Evolutionary conservation across 2,888 invertebrate genomes (phyloP).

Genomic region (Osmoderma eremita): DNA sequence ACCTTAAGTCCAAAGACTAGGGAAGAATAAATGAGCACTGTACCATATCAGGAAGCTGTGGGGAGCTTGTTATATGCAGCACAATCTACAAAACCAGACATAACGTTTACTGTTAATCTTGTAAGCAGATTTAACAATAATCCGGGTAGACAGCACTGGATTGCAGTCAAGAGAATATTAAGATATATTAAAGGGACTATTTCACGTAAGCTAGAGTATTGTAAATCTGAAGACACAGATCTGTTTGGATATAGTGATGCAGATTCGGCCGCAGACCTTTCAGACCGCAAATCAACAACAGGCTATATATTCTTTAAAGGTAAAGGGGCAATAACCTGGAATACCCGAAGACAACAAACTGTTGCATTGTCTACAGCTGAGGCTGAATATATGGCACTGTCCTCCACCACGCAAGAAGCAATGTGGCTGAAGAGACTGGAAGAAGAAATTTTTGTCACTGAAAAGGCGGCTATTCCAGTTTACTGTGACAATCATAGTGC

Average conservation of each 20-base stretch:
- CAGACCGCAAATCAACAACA: slow-evolving; percentile 45
- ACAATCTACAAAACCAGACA: background rate
- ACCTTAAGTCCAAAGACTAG: too few relatives aligned
- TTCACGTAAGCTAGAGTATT: background rate
- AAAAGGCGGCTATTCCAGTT: too few relatives aligned
- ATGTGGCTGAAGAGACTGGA: slow-evolving; percentile 43
- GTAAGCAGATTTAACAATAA: background rate
- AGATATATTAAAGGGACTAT: background rate
- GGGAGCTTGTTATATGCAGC: background rate
- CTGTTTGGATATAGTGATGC: slow-evolving; percentile 48
- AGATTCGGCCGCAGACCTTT: slow-evolving; percentile 49
- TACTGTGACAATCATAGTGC: too few relatives aligned
- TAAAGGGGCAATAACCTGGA: background rate
- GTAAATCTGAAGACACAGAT: background rate
- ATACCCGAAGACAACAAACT: slow-evolving; percentile 42
- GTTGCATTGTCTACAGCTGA: slow-evolving; percentile 54
- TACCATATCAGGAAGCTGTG: slow-evolving; percentile 6
- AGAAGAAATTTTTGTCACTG: background rate
- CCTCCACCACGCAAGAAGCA: slow-evolving; percentile 50
- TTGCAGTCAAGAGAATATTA: background rate
- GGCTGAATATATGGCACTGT: slow-evolving; percentile 53
- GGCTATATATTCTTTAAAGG: background rate
- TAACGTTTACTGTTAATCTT: background rate
- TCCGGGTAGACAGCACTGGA: background rate
- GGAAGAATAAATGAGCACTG: too few relatives aligned